Conservation (phyloP, 2,113 vertebrate species). For the Montifringilla adamsi region DNA sequence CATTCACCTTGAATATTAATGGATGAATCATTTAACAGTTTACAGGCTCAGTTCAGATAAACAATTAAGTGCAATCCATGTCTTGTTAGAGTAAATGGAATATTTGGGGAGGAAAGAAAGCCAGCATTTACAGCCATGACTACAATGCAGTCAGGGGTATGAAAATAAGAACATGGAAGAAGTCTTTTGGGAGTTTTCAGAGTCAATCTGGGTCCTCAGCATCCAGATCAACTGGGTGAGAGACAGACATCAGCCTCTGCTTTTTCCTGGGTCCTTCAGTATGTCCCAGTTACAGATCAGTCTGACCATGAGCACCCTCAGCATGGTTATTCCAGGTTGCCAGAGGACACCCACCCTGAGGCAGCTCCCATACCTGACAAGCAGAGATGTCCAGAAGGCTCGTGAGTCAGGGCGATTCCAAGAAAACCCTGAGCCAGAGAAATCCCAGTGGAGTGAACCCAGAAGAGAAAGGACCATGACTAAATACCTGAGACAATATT, state of each 20-base stretch:
- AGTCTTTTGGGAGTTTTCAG: background rate
- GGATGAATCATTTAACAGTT: background rate
- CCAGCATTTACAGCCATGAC: background rate
- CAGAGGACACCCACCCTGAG: background rate
- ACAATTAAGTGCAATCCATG: background rate
- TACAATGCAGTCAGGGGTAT: background rate
- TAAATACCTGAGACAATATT: background rate
- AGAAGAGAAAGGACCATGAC: background rate
- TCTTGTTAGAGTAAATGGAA: background rate
- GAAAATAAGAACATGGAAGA: background rate
- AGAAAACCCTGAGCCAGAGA: background rate
- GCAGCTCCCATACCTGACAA: background rate
- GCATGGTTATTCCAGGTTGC: background rate
- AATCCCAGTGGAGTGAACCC: background rate
- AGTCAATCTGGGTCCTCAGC: background rate
- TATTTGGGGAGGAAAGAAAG: background rate
- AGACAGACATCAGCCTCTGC: background rate
- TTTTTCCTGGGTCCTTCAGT: background rate
- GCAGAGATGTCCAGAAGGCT: background rate
- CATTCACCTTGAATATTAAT: slow-evolving; percentile 6
- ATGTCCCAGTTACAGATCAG: background rate
- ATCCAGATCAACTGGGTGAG: background rate
- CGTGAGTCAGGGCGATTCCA: background rate
- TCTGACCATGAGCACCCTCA: background rate
- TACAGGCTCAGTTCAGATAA: background rate